Evolutionary conservation across 2,113 vertebrate genomes (phyloP).

Genomic region (Neolamprologus longior): DNA sequence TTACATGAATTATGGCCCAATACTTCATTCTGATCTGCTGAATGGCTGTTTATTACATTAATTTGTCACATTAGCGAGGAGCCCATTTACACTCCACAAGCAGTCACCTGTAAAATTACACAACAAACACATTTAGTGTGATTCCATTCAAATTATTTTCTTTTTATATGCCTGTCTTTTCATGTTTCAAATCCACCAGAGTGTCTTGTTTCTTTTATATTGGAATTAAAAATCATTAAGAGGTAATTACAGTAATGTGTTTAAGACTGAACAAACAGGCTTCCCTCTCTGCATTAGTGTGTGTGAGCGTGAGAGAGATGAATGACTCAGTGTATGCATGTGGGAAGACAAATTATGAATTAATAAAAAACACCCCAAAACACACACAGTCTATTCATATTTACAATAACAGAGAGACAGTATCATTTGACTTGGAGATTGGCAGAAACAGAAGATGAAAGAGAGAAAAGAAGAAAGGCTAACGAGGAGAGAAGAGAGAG

Average conservation of each 20-base stretch:
- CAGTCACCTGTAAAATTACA: slow-evolving; percentile 9
- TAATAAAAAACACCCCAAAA: slow-evolving; percentile 22
- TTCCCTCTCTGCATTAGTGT: neutral
- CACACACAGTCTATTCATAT: neutral
- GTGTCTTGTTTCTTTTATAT: slow-evolving; percentile 40
- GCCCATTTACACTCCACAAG: neutral
- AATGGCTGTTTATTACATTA: neutral
- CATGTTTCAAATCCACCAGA: slow-evolving; percentile 27
- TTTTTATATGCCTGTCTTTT: slow-evolving; percentile 16
- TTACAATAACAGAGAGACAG: neutral
- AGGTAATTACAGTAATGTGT: slow-evolving; percentile 53
- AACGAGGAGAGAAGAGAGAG: slow-evolving; percentile 15
- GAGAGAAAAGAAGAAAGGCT: neutral
- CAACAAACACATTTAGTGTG: slow-evolving; percentile 22
- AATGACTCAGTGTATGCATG: slow-evolving; percentile 20
- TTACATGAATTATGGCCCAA: neutral
- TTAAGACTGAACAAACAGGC: slow-evolving; percentile 19
- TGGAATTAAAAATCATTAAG: slow-evolving; percentile 56
- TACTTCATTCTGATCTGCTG: neutral
- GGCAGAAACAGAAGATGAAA: slow-evolving; percentile 11
- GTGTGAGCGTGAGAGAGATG: neutral
- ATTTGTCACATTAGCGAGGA: slow-evolving; percentile 14
- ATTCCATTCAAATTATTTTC: slow-evolving; percentile 18
- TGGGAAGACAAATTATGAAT: slow-evolving; percentile 23
- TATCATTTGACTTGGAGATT: slow-evolving; percentile 19